Percentiles rank a stretch among this genome's conserved stretches.
Evolutionary conservation across 2,888 invertebrate genomes (phyloP).

Genomic region (Liopterus haemorrhoidalis): DNA sequence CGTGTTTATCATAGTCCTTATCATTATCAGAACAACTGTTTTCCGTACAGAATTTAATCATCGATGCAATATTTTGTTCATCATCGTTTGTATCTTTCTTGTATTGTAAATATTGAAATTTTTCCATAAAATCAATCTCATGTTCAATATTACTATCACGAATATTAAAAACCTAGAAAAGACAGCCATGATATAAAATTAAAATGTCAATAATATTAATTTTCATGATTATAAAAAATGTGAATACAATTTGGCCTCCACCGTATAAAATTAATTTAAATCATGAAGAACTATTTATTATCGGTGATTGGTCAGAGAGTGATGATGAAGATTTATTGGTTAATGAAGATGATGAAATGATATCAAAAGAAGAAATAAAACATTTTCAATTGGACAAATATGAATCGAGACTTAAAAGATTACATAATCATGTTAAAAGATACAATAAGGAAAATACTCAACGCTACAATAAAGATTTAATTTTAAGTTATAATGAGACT

Average conservation of each 20-base stretch:
- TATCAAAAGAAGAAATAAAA: conserved; percentile 37
- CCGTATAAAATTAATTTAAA: conserved; percentile 40
- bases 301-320: conserved; percentile 40
- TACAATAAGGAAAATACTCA: conserved; percentile 33
- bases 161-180: conserved; percentile 62
- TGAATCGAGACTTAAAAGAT: conserved; percentile 38
- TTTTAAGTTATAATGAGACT: conserved; percentile 18
- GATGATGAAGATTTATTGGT: conserved; percentile 42
- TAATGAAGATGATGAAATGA: conserved; percentile 45
- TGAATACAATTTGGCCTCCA: conserved; percentile 39
- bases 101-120: conserved; percentile 47
- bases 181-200: conserved; percentile 22
- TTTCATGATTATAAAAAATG: conserved; percentile 4
- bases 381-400: conserved; percentile 33
- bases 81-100: conserved; percentile 40
- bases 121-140: conserved; percentile 65
- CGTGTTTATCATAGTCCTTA: conserved; percentile 27
- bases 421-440: conserved; percentile 40
- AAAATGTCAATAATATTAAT: conserved; percentile 2
- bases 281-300: conserved; percentile 42
- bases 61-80: conserved; percentile 38
- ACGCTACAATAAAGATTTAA: conserved; percentile 19
- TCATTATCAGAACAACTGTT: conserved; percentile 40
- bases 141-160: conserved; percentile 58
- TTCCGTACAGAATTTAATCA: conserved; percentile 42